Evolutionary conservation across 2,797 vertebrate genomes (phyloP).

Genomic region (Dendrocincla tyrannina): DNA sequence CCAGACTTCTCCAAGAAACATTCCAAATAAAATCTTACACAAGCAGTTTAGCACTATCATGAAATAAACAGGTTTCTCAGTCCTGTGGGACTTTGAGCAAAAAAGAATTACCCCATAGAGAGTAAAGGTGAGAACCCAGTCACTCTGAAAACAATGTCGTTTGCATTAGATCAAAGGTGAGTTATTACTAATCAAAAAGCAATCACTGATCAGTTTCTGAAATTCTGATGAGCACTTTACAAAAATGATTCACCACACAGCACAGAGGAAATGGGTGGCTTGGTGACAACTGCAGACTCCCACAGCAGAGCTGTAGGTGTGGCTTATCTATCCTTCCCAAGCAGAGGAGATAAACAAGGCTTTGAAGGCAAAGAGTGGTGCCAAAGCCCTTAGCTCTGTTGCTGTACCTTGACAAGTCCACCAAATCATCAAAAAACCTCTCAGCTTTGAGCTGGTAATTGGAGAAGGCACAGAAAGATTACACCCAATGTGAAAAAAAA

Average conservation of each 20-base stretch:
- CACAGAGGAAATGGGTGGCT: constrained; percentile 7
- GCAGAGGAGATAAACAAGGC: neutral
- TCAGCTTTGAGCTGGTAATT: neutral
- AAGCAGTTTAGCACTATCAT: neutral
- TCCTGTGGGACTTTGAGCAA: neutral
- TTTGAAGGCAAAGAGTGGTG: neutral
- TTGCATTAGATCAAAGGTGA: neutral
- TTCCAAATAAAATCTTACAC: neutral
- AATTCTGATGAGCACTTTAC: neutral
- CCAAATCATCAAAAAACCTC: neutral
- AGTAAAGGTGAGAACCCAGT: neutral
- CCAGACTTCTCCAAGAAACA: neutral
- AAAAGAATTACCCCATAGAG: neutral
- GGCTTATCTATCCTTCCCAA: neutral
- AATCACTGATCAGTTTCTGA: neutral
- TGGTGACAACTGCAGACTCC: neutral
- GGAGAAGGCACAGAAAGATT: neutral
- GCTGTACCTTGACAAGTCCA: neutral
- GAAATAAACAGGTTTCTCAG: neutral
- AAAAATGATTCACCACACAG: neutral
- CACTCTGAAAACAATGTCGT: neutral
- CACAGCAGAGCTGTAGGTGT: neutral
- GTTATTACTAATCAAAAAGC: neutral
- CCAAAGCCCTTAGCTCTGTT: neutral
- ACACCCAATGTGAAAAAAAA: neutral